Conservation (phyloP, 2,888 invertebrate species). For the Minunthozetes semirufus region DNA sequence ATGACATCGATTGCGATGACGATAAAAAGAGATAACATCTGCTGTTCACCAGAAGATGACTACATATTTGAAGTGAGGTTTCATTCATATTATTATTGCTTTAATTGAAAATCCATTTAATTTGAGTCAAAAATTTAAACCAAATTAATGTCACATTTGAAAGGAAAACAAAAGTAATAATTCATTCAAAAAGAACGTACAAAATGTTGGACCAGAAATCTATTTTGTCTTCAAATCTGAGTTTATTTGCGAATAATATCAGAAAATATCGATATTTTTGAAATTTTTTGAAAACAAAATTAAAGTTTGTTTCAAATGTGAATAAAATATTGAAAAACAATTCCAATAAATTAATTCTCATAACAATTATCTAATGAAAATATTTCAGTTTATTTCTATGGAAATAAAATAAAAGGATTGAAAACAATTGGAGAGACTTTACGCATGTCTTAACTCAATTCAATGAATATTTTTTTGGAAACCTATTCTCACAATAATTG, state of each 20-base stretch:
- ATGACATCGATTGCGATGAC: not conserved
- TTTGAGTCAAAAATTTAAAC: no score
- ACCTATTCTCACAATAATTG: not conserved
- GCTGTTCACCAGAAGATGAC: not conserved
- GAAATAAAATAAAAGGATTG: no score
- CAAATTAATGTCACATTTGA: no score
- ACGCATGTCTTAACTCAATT: not conserved
- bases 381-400: no score
- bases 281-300: not conserved
- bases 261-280: not conserved
- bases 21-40: not conserved
- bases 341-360: no score
- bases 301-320: not conserved
- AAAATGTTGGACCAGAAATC: not conserved
- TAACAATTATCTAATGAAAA: no score
- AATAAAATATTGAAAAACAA: not conserved
- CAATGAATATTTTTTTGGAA: not conserved
- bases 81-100: not conserved
- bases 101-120: not conserved
- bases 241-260: no score
- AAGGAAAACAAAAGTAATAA: not conserved
- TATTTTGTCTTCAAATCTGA: no score
- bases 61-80: conserved; percentile 1
- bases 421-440: no score
- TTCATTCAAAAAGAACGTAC: not conserved